Base-by-base conservation (phyloP, 2,113 vertebrate genomes). In the Ptilorrhoa leucosticta region DNA sequence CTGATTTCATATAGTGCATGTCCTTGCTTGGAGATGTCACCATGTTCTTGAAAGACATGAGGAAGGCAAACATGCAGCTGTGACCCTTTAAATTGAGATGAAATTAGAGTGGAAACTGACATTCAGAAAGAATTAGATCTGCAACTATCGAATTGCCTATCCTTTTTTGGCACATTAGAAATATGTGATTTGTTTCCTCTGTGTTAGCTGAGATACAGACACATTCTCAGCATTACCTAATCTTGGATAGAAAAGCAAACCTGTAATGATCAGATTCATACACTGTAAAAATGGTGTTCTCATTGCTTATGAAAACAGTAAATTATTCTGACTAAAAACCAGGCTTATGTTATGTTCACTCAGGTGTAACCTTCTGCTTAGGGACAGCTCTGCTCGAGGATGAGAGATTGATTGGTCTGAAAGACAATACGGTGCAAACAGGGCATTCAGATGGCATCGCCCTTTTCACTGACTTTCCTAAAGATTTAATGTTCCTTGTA, bases 391-490 rank as follows among this genome's bases (percentile, higher is more conserved):
- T 79, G 45, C 48, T 86, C 7, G 0, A 78, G 77, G 89, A 70
- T 11, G 57, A 71, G 58, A 87, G 93, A 94, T 83, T 93, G 93
- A 91, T 95, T 82, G 40, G 27, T 69, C 61, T 89, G 93, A 82
- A 96, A 96, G 91, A 85, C 4, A 16, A 93, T 94, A 92, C 11
- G 23, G 71, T 91, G 75, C 75, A 44, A 91, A 83, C 23, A 15
- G 66, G 82, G 54, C 26, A 16, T 57, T 79, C 66, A 42, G 82
- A 73, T 72, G 91, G 54, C 85, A 58, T 39, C 7, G 35, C 42
- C 82, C 82, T 96, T 96, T 77, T n/a, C 70, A 57, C 63, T 87
- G 89, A 82, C 90, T 94, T 87, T 83, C 54, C 56, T 39, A 7
- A 93, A 76, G 61, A 48, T 16, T 91, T 65, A 51, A 39, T 2